Percentiles rank a stretch among this genome's conserved stretches.
phyloP scores from a whole-genome alignment of 2,888 invertebrate species.

The Sinopyrophorus schimmeli region DNA sequence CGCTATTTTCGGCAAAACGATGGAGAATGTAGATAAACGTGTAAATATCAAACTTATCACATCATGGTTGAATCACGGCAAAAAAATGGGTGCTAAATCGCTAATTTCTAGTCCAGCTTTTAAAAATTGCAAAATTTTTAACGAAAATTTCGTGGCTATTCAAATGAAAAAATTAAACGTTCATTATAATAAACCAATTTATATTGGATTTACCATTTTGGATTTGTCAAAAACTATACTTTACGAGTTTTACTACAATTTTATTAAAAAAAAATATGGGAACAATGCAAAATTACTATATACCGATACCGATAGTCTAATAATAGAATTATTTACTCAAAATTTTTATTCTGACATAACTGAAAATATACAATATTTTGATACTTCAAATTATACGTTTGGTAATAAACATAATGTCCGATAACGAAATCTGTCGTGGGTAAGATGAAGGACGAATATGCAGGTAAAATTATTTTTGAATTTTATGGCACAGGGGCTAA shows the following conservation, averaged over 20 bases:
- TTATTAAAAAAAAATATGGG: constrained; percentile 41
- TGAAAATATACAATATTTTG: constrained; percentile 40
- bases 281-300: constrained; percentile 39
- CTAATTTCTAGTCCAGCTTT: constrained; percentile 46
- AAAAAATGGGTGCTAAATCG: constrained; percentile 43
- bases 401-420: constrained; percentile 39
- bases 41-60: constrained; percentile 45
- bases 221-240: constrained; percentile 51
- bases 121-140: constrained; percentile 42
- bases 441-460: constrained; percentile 9
- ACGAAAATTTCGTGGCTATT: constrained; percentile 46
- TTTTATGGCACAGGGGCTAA: constrained; percentile 7
- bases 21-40: constrained; percentile 52
- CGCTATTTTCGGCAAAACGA: constrained; percentile 50
- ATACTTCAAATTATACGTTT: constrained; percentile 41
- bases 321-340: constrained; percentile 42
- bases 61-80: constrained; percentile 35
- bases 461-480: neutral
- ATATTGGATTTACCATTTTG: constrained; percentile 48
- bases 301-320: constrained; percentile 44
- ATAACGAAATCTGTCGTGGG: constrained; percentile 38
- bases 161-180: constrained; percentile 41
- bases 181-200: constrained; percentile 49
- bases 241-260: constrained; percentile 50
- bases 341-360: constrained; percentile 47